Conservation (phyloP, 1,140 invertebrate species). For the Vanessa atalanta region DNA sequence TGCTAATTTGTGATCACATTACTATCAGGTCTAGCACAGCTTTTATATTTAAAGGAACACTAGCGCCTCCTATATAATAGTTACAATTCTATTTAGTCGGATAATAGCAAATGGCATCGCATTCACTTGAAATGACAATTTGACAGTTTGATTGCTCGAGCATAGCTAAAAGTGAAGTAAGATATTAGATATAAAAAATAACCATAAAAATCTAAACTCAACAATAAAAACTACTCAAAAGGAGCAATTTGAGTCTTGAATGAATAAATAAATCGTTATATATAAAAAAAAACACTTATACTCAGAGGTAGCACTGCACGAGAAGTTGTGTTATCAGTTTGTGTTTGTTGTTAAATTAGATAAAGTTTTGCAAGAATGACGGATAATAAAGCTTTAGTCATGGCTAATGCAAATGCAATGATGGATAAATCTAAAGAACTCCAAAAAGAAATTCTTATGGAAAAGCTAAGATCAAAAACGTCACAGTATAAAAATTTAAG, state of each 20-base stretch:
- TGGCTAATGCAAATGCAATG: constrained; percentile 62
- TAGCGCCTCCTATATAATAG: neutral
- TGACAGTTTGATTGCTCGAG: constrained; percentile 43
- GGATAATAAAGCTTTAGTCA: constrained; percentile 61
- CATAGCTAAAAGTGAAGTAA: constrained; percentile 14
- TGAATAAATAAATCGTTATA: neutral
- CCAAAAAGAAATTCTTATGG: constrained; percentile 92
- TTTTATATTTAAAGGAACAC: neutral
- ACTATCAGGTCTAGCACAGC: neutral
- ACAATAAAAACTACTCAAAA: constrained; percentile 6
- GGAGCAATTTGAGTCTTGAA: constrained; percentile 11
- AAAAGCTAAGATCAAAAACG: constrained; percentile 90
- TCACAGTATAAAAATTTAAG: constrained; percentile 89
- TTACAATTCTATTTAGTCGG: neutral
- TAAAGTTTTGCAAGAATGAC: constrained; percentile 63
- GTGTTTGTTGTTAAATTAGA: constrained; percentile 59
- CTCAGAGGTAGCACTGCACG: neutral
- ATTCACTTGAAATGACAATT: constrained; percentile 53
- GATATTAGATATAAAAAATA: constrained; percentile 19
- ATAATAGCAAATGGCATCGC: constrained; percentile 63
- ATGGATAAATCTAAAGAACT: constrained; percentile 86
- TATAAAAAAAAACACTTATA: neutral
- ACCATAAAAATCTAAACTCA: constrained; percentile 21
- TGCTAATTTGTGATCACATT: neutral
- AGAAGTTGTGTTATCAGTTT: constrained; percentile 61